Evolutionary conservation across 2,888 invertebrate genomes (phyloP).

Genomic region (Endotricha flammealis): DNA sequence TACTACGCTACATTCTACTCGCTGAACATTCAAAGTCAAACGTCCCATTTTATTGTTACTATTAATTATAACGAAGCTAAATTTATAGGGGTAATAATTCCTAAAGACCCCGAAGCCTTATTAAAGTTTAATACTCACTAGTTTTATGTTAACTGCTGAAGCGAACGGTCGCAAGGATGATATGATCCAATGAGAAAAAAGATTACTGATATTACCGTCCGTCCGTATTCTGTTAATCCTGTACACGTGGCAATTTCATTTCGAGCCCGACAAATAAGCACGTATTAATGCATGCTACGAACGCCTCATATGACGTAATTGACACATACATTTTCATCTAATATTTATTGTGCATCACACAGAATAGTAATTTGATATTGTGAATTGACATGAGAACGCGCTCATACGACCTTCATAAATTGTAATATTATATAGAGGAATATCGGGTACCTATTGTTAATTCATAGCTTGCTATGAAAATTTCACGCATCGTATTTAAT

Average conservation of each 20-base stretch:
- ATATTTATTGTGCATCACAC: conserved; percentile 66
- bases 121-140: conserved; percentile 46
- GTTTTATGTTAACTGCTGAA: conserved; percentile 24
- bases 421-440: conserved; percentile 20
- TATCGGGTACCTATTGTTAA: conserved; percentile 28
- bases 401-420: conserved; percentile 36
- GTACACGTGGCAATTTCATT: conserved; percentile 69
- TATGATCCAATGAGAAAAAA: conserved; percentile 37
- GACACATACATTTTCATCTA: conserved; percentile 61
- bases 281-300: conserved; percentile 58
- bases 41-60: conserved; percentile 37
- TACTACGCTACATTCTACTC: too few species aligned
- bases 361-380: conserved; percentile 57
- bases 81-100: conserved; percentile 59
- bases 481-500: too few species aligned
- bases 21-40: conserved; percentile 43
- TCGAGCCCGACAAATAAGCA: conserved; percentile 63
- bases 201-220: conserved; percentile 37
- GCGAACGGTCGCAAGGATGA: conserved; percentile 24
- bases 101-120: conserved; percentile 45
- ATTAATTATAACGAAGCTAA: conserved; percentile 48
- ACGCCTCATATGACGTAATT: conserved; percentile 51
- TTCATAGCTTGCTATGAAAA: conserved; percentile 19
- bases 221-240: conserved; percentile 50
- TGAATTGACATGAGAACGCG: conserved; percentile 53